Base-by-base conservation (phyloP, 64 coral and sea anemone genomes). In the Astreopora myriophthalma region DNA sequence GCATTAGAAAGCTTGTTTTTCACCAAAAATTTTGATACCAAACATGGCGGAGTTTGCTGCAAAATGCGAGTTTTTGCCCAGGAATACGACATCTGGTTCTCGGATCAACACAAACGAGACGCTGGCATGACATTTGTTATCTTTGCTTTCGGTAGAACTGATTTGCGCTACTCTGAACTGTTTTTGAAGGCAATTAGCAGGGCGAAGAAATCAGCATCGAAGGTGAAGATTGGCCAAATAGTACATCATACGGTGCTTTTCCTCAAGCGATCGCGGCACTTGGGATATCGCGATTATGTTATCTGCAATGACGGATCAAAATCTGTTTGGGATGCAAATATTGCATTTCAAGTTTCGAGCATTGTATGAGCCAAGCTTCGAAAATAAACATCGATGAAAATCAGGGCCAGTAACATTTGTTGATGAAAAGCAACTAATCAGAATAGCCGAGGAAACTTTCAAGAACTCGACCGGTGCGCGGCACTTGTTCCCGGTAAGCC, bases 1-100 rank as follows among this genome's bases (percentile, higher is more conserved):
- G 38, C 85, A 48, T 51, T 31, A 87, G 68, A 87, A 73, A 87
- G 68, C 85, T 73, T 28, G 36, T 28, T 86, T 86, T 69, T 69
- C 27, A 34, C 80, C 66, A 57, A 33, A 65, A 85, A 82, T 85
- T 85, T 64, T 85, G 80, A 85, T 85, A 71, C 84, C 84, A 70
- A 70, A 44, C 84, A 86, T 87, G 85, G 35, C 84, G 20, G 63
- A 71, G 34, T 86, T 69, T 86, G 10, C 69, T 11, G 23, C 7
- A 70, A 86, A 86, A 25, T 31, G 37, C 12, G 64, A 30, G 34
- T 86, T 86, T 71, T 71, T 9, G 64, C 65, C 6, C 14, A 46
- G 69, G 62, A 85, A 66, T 34, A 68, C 84, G 42, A 48, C n/a
- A 19, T 16, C 13, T 69, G 62, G 62, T 86, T 8, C 80, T n/a